Percentiles rank a stretch among this genome's conserved stretches.
Evolutionary conservation across 2,888 invertebrate genomes (phyloP).

Genomic region (Acanthopleura granulata): DNA sequence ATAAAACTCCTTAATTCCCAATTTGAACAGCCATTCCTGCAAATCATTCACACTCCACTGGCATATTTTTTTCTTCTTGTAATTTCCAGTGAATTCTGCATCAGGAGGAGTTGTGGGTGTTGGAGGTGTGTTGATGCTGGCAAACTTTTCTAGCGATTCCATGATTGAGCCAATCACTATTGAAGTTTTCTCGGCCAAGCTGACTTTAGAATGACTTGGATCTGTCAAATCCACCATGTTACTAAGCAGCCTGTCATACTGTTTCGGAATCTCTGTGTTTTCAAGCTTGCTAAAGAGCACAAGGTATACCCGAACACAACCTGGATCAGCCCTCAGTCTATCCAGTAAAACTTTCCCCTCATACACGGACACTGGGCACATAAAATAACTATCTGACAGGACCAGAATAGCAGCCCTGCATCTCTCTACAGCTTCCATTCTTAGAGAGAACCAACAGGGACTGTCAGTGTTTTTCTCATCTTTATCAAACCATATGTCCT

Average conservation of each 20-base stretch:
- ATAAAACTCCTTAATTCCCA: constrained; percentile 67
- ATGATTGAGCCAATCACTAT: constrained; percentile 63
- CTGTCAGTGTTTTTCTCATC: constrained; percentile 65
- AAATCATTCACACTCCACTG: constrained; percentile 63
- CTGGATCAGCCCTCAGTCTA: constrained; percentile 45
- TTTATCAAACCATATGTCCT: constrained; percentile 68
- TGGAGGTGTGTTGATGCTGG: constrained; percentile 54
- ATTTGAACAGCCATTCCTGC: constrained; percentile 67
- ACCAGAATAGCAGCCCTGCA: constrained; percentile 63
- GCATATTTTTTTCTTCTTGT: constrained; percentile 63
- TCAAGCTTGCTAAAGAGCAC: constrained; percentile 52
- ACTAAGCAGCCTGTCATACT: constrained; percentile 44
- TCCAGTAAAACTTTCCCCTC: constrained; percentile 64
- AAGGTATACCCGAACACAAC: constrained; percentile 56
- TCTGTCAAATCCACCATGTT: constrained; percentile 55
- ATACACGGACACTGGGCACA: constrained; percentile 64
- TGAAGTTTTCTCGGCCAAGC: constrained; percentile 64
- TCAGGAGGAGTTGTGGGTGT: constrained; percentile 47
- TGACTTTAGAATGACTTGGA: constrained; percentile 43
- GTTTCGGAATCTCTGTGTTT: constrained; percentile 54
- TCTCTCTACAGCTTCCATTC: constrained; percentile 67
- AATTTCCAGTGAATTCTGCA: constrained; percentile 63
- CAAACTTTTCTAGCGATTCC: constrained; percentile 63
- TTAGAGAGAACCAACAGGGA: constrained; percentile 65
- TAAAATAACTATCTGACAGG: constrained; percentile 63